phyloP scores from a whole-genome alignment of 2,113 vertebrate species.

The Malurus alboscapulatus region DNA sequence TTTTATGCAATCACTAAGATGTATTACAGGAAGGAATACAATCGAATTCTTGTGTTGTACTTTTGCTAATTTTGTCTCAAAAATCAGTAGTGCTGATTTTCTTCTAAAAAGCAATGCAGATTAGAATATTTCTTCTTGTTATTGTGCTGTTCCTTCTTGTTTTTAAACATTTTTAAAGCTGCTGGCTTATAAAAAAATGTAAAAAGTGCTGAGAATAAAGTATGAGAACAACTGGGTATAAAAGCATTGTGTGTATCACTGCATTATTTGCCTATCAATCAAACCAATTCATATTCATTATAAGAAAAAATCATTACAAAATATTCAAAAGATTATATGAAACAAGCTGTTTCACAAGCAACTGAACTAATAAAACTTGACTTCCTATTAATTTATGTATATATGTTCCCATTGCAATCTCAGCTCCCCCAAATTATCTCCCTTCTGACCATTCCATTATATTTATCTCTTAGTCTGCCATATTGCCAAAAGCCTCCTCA shows the following conservation, averaged over 20 bases:
- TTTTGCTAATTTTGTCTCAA: not conserved
- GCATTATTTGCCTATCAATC: not conserved
- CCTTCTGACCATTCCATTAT: not conserved
- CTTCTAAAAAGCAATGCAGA: not conserved
- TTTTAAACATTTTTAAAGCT: not conserved
- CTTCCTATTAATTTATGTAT: not conserved
- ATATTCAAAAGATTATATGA: not conserved
- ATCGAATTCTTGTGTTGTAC: not conserved
- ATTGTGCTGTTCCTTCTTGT: not conserved
- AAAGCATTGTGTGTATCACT: not conserved
- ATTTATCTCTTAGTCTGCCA: not conserved
- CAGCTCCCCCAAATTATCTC: not conserved
- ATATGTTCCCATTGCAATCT: not conserved
- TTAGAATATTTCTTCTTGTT: not conserved
- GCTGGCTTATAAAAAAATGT: not conserved
- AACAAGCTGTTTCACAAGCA: not conserved
- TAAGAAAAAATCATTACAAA: not conserved
- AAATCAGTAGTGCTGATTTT: not conserved
- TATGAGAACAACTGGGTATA: not conserved
- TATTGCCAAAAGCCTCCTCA: not conserved
- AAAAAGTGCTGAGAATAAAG: not conserved
- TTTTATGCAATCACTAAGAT: not conserved
- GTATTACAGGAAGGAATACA: not conserved
- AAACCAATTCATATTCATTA: not conserved
- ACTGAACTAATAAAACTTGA: not conserved